Evolutionary conservation across 1,140 invertebrate genomes (phyloP), one percentile per base, ranked within the genome.

Genomic region (Agrypnia vestita): DNA sequence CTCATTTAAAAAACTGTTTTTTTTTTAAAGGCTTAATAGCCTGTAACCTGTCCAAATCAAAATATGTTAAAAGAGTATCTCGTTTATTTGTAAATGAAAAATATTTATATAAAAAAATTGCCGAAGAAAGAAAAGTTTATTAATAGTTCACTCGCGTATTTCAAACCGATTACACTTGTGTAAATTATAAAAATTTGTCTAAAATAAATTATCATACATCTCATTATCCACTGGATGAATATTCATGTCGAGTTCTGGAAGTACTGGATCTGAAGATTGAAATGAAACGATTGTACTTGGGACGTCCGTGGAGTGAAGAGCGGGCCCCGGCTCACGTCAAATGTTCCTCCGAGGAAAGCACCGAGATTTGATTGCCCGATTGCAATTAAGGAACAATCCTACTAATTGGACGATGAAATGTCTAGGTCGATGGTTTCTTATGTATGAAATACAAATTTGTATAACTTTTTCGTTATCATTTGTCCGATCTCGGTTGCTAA

Each of bases 351-450:
- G 56, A 76, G 53, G 67, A 73, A 76, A 80, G 53, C 35, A 43
- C 9, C 6, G 12, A 15, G 62, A 72, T 76, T 21, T 55, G 79
- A 72, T 72, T 51, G 43, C 12, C 47, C 35, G 79, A 76, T 80
- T 76, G 64, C 75, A 80, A 80, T 80, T 80, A 80, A 62, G 62
- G 74, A 76, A 72, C 77, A 69, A 80, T 77, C 79, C 74, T 44
- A 77, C 79, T 80, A 80, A 80, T 80, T 80, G 74, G 76, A 72
- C 76, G 79, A 80, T 76, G 79, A 80, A 80, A 80, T 72, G 67
- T 49, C 69, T 44, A 44, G 74, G 49, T 76, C 43, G 47, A 15
- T 71, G 47, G 19, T 25, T 15, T 21, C 7, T n/a, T 13, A 13
- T n/a, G 51, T 71, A 64, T 47, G 74, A 46, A 59, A 77, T 17